Evolutionary conservation across 2,888 invertebrate genomes (phyloP), one percentile per base, ranked within the genome.

Genomic region (Tiphia femorata): DNA sequence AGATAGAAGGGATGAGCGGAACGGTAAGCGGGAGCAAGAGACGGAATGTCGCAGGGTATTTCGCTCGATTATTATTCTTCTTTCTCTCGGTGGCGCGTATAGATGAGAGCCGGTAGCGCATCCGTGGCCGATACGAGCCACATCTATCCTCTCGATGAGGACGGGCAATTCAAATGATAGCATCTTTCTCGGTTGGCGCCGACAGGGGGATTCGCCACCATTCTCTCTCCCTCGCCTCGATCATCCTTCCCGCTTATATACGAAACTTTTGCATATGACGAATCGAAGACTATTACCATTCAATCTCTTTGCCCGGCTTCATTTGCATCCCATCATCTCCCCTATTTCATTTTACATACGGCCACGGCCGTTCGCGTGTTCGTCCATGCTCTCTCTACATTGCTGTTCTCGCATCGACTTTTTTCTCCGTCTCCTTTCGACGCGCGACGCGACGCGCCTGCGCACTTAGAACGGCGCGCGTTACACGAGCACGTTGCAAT

Each of bases 251-350:
- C 37, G 46, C 42, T 50, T 62, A 43, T 52, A 58, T 56, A 62
- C 62, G 65, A 62, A 69, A 73, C 65, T 77, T 80, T 80, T 80
- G 78, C 81, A 78, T 80, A 81, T 81, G 81, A 81, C 80, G 80
- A 80, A 81, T 81, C 77, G 76, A 75, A 70, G 70, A 73, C 80
- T 75, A 80, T 81, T 80, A 80, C 80, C 75, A 79, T 80, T 80
- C 80, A 80, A 81, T 81, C 75, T 79, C 75, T 72, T 73, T 75
- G 67, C 70, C 56, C 67, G 66, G 64, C 68, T 75, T 75, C 76
- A 75, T 78, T 77, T 77, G 75, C 76, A 73, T 78, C 70, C 69
- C 64, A 72, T 71, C 75, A 67, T 64, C 74, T 72, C 72, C 76
- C 60, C 68, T 63, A 69, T 73, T 73, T 73, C 67, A 70, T 69